phyloP scores from a whole-genome alignment of 2,113 vertebrate genomes.

The Athene cunicularia region DNA sequence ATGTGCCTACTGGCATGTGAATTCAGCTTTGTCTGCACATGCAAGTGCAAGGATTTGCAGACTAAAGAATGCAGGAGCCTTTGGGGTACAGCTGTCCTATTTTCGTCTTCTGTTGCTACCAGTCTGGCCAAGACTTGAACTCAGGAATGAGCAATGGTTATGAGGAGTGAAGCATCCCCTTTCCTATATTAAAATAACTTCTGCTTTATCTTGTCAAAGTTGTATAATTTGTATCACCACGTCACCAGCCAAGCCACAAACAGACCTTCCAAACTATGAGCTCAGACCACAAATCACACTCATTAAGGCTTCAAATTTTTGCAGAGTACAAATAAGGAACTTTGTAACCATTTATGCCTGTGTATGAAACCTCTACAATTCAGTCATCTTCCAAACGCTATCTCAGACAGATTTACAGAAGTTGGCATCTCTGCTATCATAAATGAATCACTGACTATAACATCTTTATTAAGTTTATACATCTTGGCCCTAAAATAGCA shows the following conservation, averaged over 20 bases:
- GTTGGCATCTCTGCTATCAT: background rate
- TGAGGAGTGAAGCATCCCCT: background rate
- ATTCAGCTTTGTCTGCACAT: background rate
- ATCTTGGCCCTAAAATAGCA: background rate
- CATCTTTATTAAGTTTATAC: slow-evolving; percentile 13
- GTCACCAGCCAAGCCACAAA: slow-evolving; percentile 6
- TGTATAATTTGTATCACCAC: background rate
- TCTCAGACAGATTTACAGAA: slow-evolving; percentile 32
- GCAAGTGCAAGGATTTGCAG: background rate
- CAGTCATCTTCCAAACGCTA: background rate
- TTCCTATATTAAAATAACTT: background rate
- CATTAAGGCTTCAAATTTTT: background rate
- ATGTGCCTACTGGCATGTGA: background rate
- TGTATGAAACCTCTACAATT: background rate
- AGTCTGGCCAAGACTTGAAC: slow-evolving; percentile 24
- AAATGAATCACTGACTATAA: background rate
- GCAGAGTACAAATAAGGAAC: background rate
- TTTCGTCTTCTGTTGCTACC: background rate
- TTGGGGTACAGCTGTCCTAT: slow-evolving; percentile 4
- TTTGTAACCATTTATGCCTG: background rate
- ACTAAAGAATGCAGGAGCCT: slow-evolving; percentile 31
- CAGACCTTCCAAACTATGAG: slow-evolving; percentile 36
- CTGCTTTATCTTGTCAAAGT: background rate
- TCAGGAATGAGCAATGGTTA: background rate
- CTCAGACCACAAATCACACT: slow-evolving; percentile 47